Conservation (phyloP, 2,888 invertebrate genomes). For the Amiota communis region DNA sequence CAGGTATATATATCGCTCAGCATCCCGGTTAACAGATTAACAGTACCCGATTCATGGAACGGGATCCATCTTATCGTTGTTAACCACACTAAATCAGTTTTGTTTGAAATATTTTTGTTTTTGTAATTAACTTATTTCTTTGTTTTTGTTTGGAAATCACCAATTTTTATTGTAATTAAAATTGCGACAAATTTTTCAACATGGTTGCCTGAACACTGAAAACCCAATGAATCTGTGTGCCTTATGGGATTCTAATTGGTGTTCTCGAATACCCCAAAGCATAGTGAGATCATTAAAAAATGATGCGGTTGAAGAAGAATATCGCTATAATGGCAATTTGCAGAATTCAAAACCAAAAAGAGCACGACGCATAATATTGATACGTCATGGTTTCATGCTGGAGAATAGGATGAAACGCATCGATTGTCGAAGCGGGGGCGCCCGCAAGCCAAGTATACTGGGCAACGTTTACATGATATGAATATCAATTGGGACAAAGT, state of each 20-base stretch:
- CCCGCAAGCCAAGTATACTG: slow-evolving; percentile 89
- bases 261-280: slow-evolving; percentile 85
- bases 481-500: slow-evolving; percentile 86
- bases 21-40: no score
- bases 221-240: slow-evolving; percentile 71
- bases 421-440: slow-evolving; percentile 86
- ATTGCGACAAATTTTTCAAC: not conserved
- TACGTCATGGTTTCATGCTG: slow-evolving; percentile 91
- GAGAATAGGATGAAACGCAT: slow-evolving; percentile 81
- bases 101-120: no score
- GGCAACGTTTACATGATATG: slow-evolving; percentile 84
- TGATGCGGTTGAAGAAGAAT: slow-evolving; percentile 76
- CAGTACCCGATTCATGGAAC: no score
- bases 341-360: slow-evolving; percentile 77
- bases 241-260: slow-evolving; percentile 93
- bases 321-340: slow-evolving; percentile 79
- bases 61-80: no score
- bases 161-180: not conserved
- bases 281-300: slow-evolving; percentile 78
- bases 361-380: slow-evolving; percentile 86
- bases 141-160: no score
- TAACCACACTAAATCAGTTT: no score
- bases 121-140: no score
- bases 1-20: no score
- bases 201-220: slow-evolving; percentile 66